Percentiles rank a stretch among this genome's conserved stretches.
These are phyloP conservation scores for Pogoniulus pusillus DNA, from an alignment of 2,797 vertebrate species.

Conservation along the genomic window DNA sequence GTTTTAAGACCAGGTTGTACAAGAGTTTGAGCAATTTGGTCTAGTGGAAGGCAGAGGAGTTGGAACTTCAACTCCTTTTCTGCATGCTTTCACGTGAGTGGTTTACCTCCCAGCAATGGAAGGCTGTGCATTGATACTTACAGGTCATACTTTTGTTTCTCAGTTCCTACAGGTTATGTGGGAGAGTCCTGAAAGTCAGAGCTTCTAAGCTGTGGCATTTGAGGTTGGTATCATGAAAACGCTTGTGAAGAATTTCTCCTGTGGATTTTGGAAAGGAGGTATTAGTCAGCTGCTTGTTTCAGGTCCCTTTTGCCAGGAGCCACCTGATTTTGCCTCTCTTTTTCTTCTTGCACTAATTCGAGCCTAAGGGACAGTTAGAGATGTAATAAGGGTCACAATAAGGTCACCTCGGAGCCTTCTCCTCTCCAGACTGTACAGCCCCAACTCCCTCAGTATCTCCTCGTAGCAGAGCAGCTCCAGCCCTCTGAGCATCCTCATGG, in stretches of 20 bases:
- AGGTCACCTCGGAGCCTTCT: too few species aligned
- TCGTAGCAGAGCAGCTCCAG: too few species aligned
- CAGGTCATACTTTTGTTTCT: background rate
- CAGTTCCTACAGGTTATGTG: background rate
- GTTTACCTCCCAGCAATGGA: background rate
- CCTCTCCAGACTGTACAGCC: too few species aligned
- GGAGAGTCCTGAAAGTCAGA: background rate
- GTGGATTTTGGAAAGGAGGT: background rate
- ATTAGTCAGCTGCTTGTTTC: background rate
- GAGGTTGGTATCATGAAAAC: background rate
- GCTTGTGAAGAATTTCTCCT: background rate
- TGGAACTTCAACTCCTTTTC: background rate
- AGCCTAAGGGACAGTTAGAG: background rate
- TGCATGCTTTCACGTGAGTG: background rate
- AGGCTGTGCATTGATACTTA: background rate
- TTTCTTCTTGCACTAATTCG: too few species aligned
- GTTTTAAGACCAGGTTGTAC: too few species aligned
- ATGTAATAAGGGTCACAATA: too few species aligned
- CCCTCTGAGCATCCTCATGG: too few species aligned
- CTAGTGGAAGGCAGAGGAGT: too few species aligned
- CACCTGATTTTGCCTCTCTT: background rate
- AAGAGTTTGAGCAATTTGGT: too few species aligned
- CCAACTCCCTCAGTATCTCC: too few species aligned
- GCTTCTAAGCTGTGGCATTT: background rate
- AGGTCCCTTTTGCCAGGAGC: background rate